phyloP scores from a whole-genome alignment of 2,888 invertebrate species.

The Phengaris alcon region DNA sequence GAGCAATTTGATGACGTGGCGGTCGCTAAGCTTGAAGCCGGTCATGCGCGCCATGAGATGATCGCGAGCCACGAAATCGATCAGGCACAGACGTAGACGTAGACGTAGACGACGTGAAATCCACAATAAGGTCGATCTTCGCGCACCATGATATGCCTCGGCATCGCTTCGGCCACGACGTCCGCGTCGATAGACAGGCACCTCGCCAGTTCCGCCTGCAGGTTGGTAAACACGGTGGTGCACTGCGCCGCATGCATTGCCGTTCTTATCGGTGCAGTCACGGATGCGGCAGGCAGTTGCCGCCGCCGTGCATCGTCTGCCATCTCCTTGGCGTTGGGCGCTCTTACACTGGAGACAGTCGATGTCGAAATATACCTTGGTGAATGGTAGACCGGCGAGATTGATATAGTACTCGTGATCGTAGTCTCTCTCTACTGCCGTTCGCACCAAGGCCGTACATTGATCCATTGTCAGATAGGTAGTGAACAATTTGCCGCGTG shows the following conservation, averaged over 20 bases:
- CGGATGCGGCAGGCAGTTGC: slow-evolving; percentile 5
- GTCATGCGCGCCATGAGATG: slow-evolving; percentile 27
- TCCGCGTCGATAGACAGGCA: slow-evolving; percentile 29
- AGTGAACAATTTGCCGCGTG: slow-evolving; percentile 27
- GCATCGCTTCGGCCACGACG: slow-evolving; percentile 20
- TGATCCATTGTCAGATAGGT: slow-evolving; percentile 27
- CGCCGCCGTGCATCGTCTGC: slow-evolving; percentile 12
- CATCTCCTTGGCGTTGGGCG: slow-evolving; percentile 20
- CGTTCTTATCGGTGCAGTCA: slow-evolving; percentile 21
- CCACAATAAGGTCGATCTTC: slow-evolving; percentile 29
- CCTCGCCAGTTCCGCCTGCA: slow-evolving; percentile 27
- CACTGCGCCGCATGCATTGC: slow-evolving; percentile 26
- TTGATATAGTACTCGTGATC: slow-evolving; percentile 29
- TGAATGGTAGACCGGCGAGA: slow-evolving; percentile 25
- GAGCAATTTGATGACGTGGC: slow-evolving; percentile 27
- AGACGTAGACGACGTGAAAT: slow-evolving; percentile 28
- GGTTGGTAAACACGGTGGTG: slow-evolving; percentile 27
- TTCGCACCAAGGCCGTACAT: slow-evolving; percentile 25
- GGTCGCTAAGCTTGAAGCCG: slow-evolving; percentile 29
- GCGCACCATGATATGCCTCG: slow-evolving; percentile 28
- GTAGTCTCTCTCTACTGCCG: slow-evolving; percentile 27
- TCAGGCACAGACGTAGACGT: too few relatives aligned
- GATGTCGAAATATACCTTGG: slow-evolving; percentile 29
- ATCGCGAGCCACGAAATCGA: slow-evolving; percentile 28
- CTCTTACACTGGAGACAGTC: slow-evolving; percentile 28